Conservation (phyloP, 2,888 invertebrate species). For the Troglohyphantes excavatus region DNA sequence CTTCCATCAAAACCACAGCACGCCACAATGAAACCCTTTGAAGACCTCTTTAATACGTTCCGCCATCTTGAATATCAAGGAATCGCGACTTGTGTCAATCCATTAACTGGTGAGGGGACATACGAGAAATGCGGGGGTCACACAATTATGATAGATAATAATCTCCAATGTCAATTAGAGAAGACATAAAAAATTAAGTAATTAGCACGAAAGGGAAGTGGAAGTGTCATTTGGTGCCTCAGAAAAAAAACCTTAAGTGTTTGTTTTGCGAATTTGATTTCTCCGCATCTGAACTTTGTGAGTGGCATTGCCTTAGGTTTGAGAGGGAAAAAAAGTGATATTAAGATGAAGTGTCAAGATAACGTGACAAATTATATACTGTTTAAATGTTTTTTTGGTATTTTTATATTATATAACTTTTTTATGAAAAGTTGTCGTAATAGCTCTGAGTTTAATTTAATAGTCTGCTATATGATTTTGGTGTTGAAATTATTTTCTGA, state of each 20-base stretch:
- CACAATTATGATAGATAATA: background rate
- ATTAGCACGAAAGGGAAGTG: background rate
- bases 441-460: no score
- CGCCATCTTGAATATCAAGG: no score
- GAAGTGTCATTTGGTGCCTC: background rate
- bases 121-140: background rate
- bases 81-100: no score
- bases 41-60: no score
- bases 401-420: background rate
- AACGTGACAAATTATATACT: constrained; percentile 9
- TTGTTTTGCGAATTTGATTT: background rate
- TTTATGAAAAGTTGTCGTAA: no score
- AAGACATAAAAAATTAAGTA: background rate
- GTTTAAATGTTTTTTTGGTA: background rate
- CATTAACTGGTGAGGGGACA: background rate
- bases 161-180: constrained; percentile 1
- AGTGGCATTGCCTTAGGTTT: background rate
- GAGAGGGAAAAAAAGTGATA: background rate
- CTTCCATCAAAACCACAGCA: no score
- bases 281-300: background rate
- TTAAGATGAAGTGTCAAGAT: background rate
- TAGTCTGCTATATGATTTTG: no score
- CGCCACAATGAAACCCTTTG: no score
- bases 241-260: background rate
- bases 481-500: no score